Percentiles rank a stretch among this genome's conserved stretches.
Conservation (phyloP, 1,140 invertebrate species). For the Cyrtorhinus lividipennis region DNA sequence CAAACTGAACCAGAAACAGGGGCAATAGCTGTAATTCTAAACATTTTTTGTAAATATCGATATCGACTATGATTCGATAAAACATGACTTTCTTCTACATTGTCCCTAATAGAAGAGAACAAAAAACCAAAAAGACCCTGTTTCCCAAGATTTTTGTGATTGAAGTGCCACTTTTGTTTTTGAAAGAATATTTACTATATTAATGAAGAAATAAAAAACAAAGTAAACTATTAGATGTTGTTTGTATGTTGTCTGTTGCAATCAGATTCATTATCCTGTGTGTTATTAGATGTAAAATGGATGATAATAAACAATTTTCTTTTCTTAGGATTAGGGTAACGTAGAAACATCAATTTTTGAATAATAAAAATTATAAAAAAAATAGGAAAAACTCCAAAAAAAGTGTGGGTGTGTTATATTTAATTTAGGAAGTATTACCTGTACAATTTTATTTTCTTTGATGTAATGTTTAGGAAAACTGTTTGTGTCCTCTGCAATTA, state of each 20-base stretch:
- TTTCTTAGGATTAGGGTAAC: neutral
- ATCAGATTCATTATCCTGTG: constrained; percentile 22
- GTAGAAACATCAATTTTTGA: constrained; percentile 18
- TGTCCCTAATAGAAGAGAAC: too few relatives aligned
- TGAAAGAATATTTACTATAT: constrained; percentile 23
- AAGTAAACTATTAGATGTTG: constrained; percentile 23
- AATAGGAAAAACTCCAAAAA: neutral
- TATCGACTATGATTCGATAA: too few relatives aligned
- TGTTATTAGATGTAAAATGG: constrained; percentile 14
- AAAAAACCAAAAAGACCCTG: constrained; percentile 4
- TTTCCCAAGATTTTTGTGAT: constrained; percentile 25
- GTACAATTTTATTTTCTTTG: constrained; percentile 4
- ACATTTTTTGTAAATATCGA: neutral
- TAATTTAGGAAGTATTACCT: constrained; percentile 12
- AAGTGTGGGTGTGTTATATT: neutral
- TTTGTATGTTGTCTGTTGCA: constrained; percentile 22
- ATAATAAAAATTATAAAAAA: constrained; percentile 16
- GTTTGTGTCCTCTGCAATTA: too few relatives aligned
- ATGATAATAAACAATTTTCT: neutral
- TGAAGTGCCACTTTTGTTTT: constrained; percentile 28
- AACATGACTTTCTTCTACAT: too few relatives aligned
- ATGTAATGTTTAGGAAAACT: neutral
- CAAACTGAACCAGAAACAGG: neutral
- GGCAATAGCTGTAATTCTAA: constrained; percentile 4
- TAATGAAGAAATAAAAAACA: constrained; percentile 24